These are phyloP conservation scores for Falco biarmicus DNA, from an alignment of 2,797 vertebrate species.

Conservation along the genomic window DNA sequence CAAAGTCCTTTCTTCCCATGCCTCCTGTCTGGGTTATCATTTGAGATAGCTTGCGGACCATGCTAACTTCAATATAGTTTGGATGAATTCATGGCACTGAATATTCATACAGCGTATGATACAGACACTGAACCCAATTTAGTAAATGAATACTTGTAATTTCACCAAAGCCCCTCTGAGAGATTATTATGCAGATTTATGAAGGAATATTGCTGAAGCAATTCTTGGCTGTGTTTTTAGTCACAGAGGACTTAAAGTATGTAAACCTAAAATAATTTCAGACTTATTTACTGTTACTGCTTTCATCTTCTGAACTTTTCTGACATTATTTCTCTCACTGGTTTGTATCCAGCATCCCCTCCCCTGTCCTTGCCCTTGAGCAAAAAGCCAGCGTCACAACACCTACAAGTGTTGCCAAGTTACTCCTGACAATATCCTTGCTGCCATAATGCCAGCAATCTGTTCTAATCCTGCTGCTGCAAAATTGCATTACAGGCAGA, in stretches of 20 bases:
- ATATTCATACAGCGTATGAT: conserved; percentile 81
- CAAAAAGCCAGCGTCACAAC: conserved; percentile 76
- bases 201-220: conserved; percentile 80
- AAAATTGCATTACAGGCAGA: conserved; percentile 63
- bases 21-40: conserved; percentile 39
- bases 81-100: conserved; percentile 72
- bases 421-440: conserved; percentile 76
- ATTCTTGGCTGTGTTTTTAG: conserved; percentile 79
- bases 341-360: conserved; percentile 67
- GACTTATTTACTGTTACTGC: conserved; percentile 64
- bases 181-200: conserved; percentile 85
- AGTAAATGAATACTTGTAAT: conserved; percentile 86
- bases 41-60: conserved; percentile 35
- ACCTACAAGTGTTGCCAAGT: conserved; percentile 75
- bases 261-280: conserved; percentile 77
- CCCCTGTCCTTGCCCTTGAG: conserved; percentile 80
- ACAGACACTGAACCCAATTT: conserved; percentile 84
- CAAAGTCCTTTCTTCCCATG: background rate
- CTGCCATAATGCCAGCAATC: conserved; percentile 77
- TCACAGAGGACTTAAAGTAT: conserved; percentile 74
- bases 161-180: conserved; percentile 80
- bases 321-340: conserved; percentile 68
- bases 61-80: conserved; percentile 72
- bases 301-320: conserved; percentile 74
- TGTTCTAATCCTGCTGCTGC: conserved; percentile 74